phyloP scores from a whole-genome alignment of 2,113 vertebrate species.

The Sorex araneus region DNA sequence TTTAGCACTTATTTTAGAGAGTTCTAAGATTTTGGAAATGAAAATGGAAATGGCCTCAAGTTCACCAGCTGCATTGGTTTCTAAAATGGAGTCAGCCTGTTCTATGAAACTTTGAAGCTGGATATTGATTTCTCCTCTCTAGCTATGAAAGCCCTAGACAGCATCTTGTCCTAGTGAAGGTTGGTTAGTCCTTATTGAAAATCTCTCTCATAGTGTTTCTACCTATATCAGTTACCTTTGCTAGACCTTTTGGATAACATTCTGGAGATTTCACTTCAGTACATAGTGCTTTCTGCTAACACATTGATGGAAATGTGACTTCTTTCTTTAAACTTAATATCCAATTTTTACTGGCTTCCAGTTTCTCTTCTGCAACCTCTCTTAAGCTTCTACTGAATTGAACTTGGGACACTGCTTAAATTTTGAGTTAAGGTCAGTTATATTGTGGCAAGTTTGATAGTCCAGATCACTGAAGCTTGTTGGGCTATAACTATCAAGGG shows the following conservation, averaged over 20 bases:
- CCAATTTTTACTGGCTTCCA: background rate
- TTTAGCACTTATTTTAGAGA: background rate
- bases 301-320: background rate
- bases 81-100: background rate
- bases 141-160: background rate
- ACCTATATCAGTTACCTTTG: background rate
- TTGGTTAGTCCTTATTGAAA: background rate
- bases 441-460: background rate
- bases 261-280: background rate
- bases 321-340: background rate
- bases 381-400: background rate
- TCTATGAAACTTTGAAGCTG: background rate
- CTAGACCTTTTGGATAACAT: background rate
- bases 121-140: background rate
- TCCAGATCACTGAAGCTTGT: background rate
- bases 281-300: background rate
- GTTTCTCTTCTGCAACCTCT: background rate
- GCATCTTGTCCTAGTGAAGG: background rate
- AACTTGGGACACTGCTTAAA: background rate
- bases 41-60: background rate
- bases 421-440: background rate
- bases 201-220: background rate
- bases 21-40: background rate
- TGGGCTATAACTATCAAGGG: background rate
- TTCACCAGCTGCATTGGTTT: background rate